Evolutionary conservation across 2,888 invertebrate species (phyloP).

Genomic region (Pimpla rufipes): DNA sequence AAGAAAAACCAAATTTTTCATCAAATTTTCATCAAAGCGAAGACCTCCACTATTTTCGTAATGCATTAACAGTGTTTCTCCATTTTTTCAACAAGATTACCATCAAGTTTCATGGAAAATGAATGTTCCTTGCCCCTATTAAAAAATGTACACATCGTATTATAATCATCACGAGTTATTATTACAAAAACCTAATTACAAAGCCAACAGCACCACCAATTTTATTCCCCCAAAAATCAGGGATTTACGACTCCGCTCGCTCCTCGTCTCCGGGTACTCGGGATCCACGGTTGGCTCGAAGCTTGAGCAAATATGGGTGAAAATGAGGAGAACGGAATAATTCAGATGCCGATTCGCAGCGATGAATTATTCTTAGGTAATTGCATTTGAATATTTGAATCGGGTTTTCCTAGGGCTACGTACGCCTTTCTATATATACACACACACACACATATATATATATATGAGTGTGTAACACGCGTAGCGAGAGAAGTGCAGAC

Average conservation of each 20-base stretch:
- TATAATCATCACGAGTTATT: too few relatives aligned
- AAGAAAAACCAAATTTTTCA: too few relatives aligned
- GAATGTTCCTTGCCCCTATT: too few relatives aligned
- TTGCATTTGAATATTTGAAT: conserved; percentile 66
- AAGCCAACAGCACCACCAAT: too few relatives aligned
- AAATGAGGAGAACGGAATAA: conserved; percentile 50
- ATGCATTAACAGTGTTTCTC: too few relatives aligned
- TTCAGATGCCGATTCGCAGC: conserved; percentile 19
- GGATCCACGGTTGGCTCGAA: neutral
- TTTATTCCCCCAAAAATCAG: neutral
- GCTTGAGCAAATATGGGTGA: conserved; percentile 23
- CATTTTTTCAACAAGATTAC: too few relatives aligned
- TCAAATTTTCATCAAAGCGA: too few relatives aligned
- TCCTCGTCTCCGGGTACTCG: neutral
- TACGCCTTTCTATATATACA: neutral
- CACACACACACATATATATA: neutral
- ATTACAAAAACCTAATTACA: too few relatives aligned
- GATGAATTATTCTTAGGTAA: conserved; percentile 57
- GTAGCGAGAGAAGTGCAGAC: conserved; percentile 41
- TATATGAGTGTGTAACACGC: neutral
- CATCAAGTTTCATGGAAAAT: too few relatives aligned
- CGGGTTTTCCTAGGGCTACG: neutral
- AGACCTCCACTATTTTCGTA: too few relatives aligned
- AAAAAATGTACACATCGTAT: too few relatives aligned
- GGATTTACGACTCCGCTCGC: neutral